Evolutionary conservation across 2,113 vertebrate species (phyloP).

Genomic region (Cheilinus undulatus): DNA sequence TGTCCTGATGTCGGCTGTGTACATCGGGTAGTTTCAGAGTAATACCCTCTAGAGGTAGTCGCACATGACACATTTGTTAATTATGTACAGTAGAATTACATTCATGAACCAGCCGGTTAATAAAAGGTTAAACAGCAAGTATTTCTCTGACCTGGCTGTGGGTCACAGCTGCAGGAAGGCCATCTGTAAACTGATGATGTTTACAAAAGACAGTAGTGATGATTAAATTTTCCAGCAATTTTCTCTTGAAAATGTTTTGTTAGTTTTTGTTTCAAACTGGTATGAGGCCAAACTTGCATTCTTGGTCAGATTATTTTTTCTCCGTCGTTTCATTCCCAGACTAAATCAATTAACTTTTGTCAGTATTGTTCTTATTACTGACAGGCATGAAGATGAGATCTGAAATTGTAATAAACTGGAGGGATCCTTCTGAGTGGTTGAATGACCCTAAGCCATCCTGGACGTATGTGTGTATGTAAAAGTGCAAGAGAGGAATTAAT

Average conservation of each 20-base stretch:
- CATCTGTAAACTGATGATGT: background rate
- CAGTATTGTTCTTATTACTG: background rate
- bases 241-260: background rate
- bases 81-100: no score
- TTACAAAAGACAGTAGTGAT: background rate
- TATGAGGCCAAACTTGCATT: conserved; percentile 2
- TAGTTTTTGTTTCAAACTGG: background rate
- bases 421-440: background rate
- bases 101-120: no score
- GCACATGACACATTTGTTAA: no score
- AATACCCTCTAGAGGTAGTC: no score
- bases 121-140: no score
- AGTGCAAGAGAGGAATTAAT: background rate
- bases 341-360: conserved; percentile 1
- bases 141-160: no score
- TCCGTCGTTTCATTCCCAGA: background rate
- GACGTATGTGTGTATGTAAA: conserved; percentile 10
- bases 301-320: background rate
- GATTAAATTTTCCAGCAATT: background rate
- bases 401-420: conserved; percentile 2
- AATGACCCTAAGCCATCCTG: conserved; percentile 1
- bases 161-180: background rate
- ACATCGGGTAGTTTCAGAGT: no score
- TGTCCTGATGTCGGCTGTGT: no score
- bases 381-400: background rate